phyloP scores from a whole-genome alignment of 2,888 invertebrate genomes.

The Limulus polyphemus region DNA sequence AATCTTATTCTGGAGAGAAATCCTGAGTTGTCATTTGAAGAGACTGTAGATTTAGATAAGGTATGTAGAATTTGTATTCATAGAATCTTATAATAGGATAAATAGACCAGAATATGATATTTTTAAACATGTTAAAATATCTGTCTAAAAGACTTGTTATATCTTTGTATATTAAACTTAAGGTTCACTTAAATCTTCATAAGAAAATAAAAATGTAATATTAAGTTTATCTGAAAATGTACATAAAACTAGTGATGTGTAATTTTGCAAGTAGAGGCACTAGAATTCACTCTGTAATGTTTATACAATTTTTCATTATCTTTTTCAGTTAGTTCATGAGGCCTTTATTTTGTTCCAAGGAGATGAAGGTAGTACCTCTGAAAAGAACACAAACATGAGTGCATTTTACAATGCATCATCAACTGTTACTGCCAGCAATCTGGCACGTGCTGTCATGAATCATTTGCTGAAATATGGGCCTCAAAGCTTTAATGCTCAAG shows the following conservation, averaged over 20 bases:
- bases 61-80: constrained; percentile 38
- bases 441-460: constrained; percentile 85
- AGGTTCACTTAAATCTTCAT: too few relatives aligned
- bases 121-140: too few relatives aligned
- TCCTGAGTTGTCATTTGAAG: constrained; percentile 78
- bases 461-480: constrained; percentile 49
- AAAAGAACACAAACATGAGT: constrained; percentile 37
- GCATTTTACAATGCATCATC: constrained; percentile 60
- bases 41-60: constrained; percentile 69
- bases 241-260: too few relatives aligned
- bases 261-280: too few relatives aligned
- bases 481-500: neutral
- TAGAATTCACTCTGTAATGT: too few relatives aligned
- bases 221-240: too few relatives aligned
- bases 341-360: constrained; percentile 60
- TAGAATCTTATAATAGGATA: too few relatives aligned
- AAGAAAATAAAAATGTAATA: too few relatives aligned
- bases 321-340: constrained; percentile 57
- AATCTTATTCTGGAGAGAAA: constrained; percentile 87
- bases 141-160: too few relatives aligned
- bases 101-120: too few relatives aligned
- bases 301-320: neutral
- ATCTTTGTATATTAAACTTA: too few relatives aligned
- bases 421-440: constrained; percentile 71
- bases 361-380: constrained; percentile 9